phyloP scores from a whole-genome alignment of 2,888 invertebrate species.

The Drosophila tanythrix region DNA sequence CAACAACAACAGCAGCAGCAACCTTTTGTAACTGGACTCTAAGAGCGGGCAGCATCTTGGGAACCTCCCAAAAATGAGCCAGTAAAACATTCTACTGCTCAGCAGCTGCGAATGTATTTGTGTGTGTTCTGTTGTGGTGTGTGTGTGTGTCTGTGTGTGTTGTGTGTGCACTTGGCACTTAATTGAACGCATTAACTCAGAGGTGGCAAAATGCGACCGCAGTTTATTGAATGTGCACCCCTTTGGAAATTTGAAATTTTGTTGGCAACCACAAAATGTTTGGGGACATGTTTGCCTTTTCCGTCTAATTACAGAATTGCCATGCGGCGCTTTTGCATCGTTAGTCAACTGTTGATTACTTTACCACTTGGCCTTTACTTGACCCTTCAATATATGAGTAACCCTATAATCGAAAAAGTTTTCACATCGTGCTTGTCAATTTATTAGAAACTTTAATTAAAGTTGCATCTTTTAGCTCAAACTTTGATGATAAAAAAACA shows the following conservation, averaged over 20 bases:
- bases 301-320: conserved; percentile 28
- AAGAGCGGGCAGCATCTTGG: conserved; percentile 11
- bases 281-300: conserved; percentile 15
- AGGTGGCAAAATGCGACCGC: conserved; percentile 36
- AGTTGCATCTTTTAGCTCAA: conserved; percentile 10
- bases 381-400: conserved; percentile 64
- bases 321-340: conserved; percentile 1
- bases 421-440: conserved; percentile 41
- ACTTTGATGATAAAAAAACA: conserved; percentile 17
- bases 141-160: neutral
- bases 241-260: conserved; percentile 26
- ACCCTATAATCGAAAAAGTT: conserved; percentile 58
- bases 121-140: neutral
- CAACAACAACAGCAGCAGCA: conserved; percentile 7
- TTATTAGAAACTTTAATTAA: conserved; percentile 62
- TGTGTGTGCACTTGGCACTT: conserved; percentile 53
- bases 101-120: conserved; percentile 1
- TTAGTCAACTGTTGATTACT: conserved; percentile 33
- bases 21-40: conserved; percentile 31
- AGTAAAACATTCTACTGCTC: conserved; percentile 21
- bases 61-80: conserved; percentile 18
- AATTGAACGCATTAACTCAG: conserved; percentile 73
- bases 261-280: conserved; percentile 42
- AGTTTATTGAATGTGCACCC: conserved; percentile 35
- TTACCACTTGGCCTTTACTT: conserved; percentile 30